Conservation (phyloP, 2,797 vertebrate species). For the Thunnus albacares region DNA sequence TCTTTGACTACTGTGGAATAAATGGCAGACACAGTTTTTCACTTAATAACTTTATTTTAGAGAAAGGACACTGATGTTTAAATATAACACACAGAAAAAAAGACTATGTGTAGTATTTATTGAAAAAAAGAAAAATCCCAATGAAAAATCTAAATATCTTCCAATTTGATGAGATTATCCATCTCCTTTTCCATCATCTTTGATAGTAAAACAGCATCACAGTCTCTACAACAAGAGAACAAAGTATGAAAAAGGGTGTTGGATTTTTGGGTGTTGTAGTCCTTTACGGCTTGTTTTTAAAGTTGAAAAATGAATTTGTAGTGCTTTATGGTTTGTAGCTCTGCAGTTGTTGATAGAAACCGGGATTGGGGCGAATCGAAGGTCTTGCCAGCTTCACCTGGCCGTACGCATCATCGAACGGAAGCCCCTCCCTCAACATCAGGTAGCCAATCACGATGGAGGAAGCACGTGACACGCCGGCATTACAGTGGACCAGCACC, state of each 20-base stretch:
- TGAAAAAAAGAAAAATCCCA: neutral
- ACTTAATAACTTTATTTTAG: neutral
- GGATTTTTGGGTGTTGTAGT: neutral
- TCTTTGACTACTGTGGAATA: neutral
- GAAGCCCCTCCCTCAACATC: constrained; percentile 90
- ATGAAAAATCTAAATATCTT: too few relatives aligned
- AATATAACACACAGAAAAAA: neutral
- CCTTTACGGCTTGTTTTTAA: neutral
- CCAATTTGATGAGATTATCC: too few relatives aligned
- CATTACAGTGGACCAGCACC: constrained; percentile 95
- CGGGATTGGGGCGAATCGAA: constrained; percentile 78
- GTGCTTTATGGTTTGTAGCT: constrained; percentile 53
- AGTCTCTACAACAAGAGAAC: neutral
- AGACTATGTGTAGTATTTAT: neutral
- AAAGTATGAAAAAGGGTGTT: neutral
- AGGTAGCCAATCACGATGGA: constrained; percentile 93
- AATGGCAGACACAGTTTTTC: neutral
- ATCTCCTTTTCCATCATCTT: neutral
- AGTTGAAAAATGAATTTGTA: neutral
- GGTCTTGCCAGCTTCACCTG: constrained; percentile 91
- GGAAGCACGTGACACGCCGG: constrained; percentile 93
- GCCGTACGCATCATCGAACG: constrained; percentile 89
- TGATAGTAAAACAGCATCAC: neutral
- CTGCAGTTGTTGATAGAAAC: constrained; percentile 74
- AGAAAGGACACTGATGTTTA: neutral